A percentile compares a stretch with the other conserved stretches of the same genome.
phyloP scores from a whole-genome alignment of 1,140 invertebrate genomes.

The Scaptomyza montana region DNA sequence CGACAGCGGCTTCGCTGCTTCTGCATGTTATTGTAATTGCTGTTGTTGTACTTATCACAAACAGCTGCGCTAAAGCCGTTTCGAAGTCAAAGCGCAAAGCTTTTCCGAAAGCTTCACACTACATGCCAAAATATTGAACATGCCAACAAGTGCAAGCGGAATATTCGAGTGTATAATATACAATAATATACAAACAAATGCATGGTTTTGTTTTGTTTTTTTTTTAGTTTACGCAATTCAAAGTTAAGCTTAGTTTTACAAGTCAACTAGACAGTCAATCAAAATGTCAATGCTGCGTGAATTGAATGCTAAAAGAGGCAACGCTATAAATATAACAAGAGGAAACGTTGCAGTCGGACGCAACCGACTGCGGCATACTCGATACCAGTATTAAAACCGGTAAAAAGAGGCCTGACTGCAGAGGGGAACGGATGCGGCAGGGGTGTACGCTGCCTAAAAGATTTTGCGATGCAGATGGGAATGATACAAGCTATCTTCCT shows the following conservation, averaged over 20 bases:
- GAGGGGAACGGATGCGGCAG: no score
- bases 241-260: background rate
- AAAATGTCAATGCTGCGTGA: background rate
- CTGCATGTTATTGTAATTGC: conserved; percentile 11
- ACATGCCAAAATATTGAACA: conserved; percentile 8
- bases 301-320: background rate
- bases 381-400: no score
- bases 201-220: no score
- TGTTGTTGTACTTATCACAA: conserved; percentile 46
- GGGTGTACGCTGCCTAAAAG: no score
- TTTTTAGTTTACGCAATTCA: background rate
- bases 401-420: no score
- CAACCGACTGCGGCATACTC: no score
- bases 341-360: no score
- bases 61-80: conserved; percentile 37
- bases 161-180: background rate
- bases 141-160: background rate
- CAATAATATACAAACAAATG: background rate
- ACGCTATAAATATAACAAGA: no score
- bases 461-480: no score
- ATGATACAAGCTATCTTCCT: no score
- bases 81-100: conserved; percentile 18
- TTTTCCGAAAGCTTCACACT: conserved; percentile 36
- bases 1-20: conserved; percentile 1
- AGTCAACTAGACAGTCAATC: background rate